These are phyloP conservation scores for Hyalella azteca DNA, from an alignment of 2,888 invertebrate species.

Conservation along the genomic window DNA sequence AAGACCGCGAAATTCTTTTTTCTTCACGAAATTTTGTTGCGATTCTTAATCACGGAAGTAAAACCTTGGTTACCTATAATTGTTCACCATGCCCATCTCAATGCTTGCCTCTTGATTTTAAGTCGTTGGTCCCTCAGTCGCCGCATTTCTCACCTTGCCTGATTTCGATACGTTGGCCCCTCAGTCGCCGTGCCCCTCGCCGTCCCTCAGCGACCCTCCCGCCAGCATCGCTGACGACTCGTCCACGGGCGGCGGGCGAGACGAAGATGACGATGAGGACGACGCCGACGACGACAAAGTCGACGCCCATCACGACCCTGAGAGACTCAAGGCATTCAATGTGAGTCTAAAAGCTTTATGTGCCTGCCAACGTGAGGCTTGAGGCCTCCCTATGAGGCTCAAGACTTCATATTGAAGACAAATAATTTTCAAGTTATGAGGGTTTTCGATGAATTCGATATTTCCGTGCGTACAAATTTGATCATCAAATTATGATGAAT, in stretches of 20 bases:
- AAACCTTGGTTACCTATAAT: too few relatives aligned
- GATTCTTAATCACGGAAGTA: too few relatives aligned
- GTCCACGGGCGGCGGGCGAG: slow-evolving; percentile 58
- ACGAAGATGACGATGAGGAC: slow-evolving; percentile 60
- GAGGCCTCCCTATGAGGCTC: not conserved
- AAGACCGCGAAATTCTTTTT: too few relatives aligned
- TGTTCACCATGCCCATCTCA: too few relatives aligned
- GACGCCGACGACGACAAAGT: slow-evolving; percentile 62
- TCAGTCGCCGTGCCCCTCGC: slow-evolving; percentile 58
- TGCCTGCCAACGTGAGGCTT: not conserved
- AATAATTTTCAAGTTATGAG: too few relatives aligned
- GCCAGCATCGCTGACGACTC: slow-evolving; percentile 58
- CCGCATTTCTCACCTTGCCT: slow-evolving; percentile 55
- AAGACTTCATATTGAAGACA: not conserved
- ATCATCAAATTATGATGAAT: too few relatives aligned
- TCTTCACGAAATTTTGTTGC: too few relatives aligned
- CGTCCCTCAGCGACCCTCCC: slow-evolving; percentile 49
- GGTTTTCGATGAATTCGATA: too few relatives aligned
- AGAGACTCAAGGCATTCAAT: slow-evolving; percentile 66
- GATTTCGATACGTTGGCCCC: too few relatives aligned
- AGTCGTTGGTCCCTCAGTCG: slow-evolving; percentile 44
- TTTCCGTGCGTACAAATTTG: too few relatives aligned
- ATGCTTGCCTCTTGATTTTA: too few relatives aligned
- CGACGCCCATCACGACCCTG: slow-evolving; percentile 65
- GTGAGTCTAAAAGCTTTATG: too few relatives aligned